A percentile compares a stretch with the other conserved stretches of the same genome.
These are phyloP conservation scores for Pararge aegeria DNA, from an alignment of 1,140 invertebrate species.

Conservation along the genomic window DNA sequence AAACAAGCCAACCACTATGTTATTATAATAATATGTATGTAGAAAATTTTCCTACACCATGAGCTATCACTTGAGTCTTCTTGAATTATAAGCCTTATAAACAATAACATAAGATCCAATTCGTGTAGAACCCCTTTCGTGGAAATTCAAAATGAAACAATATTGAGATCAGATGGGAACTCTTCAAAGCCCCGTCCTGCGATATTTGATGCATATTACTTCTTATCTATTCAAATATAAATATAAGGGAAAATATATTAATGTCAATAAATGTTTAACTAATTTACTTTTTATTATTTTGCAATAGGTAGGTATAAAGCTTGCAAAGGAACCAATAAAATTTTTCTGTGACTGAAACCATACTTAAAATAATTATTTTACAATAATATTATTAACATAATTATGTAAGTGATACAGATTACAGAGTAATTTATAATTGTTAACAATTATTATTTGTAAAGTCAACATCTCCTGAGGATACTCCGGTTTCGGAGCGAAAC, in stretches of 20 bases:
- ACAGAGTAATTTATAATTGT: no score
- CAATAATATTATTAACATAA: no score
- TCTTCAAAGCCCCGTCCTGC: neutral
- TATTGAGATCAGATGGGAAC: neutral
- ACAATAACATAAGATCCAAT: neutral
- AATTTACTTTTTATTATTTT: no score
- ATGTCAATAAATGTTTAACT: no score
- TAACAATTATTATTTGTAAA: no score
- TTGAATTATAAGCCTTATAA: neutral
- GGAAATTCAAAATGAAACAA: neutral
- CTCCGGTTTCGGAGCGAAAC: no score
- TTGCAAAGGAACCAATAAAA: no score
- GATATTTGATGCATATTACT: conserved; percentile 1
- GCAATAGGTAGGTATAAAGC: no score
- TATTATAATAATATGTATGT: neutral
- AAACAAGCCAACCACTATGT: neutral
- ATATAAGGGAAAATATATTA: neutral
- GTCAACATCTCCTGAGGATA: no score
- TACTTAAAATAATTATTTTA: no score
- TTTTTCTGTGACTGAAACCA: no score
- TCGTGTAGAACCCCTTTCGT: neutral
- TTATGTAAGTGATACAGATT: no score
- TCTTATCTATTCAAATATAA: neutral
- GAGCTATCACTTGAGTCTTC: neutral
- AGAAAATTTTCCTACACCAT: neutral